A percentile compares a stretch with the other conserved stretches of the same genome.
Evolutionary conservation across 2,113 vertebrate genomes (phyloP).

Genomic region (Dinomys branickii): DNA sequence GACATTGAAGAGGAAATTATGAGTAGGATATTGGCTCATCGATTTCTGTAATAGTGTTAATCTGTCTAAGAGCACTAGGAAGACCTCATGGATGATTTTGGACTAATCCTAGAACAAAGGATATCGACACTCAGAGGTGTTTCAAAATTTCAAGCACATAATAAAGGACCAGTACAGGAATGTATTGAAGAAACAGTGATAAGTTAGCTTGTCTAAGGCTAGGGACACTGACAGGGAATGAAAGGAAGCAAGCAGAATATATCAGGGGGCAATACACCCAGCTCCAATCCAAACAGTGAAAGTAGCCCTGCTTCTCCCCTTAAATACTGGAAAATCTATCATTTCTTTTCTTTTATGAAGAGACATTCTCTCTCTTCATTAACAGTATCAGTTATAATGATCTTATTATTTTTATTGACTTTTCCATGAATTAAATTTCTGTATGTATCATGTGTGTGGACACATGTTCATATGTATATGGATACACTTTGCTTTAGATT

Average conservation of each 20-base stretch:
- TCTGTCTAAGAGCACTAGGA: not conserved
- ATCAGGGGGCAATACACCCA: not conserved
- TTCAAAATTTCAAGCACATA: not conserved
- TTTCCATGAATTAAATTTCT: not conserved
- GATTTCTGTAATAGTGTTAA: not conserved
- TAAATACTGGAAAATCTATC: not conserved
- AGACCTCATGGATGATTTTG: not conserved
- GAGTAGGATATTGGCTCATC: not conserved
- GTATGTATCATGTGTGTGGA: not conserved
- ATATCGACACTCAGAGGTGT: not conserved
- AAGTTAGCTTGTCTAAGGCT: not conserved
- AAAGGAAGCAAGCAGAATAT: not conserved
- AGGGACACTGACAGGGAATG: not conserved
- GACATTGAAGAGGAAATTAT: constrained; percentile 22
- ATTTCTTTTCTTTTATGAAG: not conserved
- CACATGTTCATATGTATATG: not conserved
- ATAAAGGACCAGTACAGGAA: not conserved
- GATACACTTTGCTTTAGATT: not conserved
- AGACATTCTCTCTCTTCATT: not conserved
- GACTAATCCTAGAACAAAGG: not conserved
- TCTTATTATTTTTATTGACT: not conserved
- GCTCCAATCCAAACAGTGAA: not conserved
- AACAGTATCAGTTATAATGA: not conserved
- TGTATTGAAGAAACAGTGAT: not conserved
- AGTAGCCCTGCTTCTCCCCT: not conserved